These are phyloP conservation scores for Epizoanthus rinbou DNA, from an alignment of 92 coral and sea anemone genomes.

Conservation along the genomic window DNA sequence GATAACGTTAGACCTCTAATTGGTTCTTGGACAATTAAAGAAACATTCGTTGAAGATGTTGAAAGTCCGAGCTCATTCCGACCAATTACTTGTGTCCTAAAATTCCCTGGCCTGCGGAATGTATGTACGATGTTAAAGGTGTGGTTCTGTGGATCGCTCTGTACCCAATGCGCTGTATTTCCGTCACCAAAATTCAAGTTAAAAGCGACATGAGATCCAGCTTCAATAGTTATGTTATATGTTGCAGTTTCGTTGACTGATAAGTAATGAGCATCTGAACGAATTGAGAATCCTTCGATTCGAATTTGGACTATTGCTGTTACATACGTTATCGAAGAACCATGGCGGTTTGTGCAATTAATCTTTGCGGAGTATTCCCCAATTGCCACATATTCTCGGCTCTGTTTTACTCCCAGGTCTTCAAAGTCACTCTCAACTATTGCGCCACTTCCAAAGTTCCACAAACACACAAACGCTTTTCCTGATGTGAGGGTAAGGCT, in stretches of 20 bases:
- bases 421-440: constrained; percentile 52
- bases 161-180: not conserved
- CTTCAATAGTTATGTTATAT: constrained; percentile 26
- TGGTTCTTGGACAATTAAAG: constrained; percentile 51
- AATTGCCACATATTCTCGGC: constrained; percentile 34
- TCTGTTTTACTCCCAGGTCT: constrained; percentile 23
- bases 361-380: constrained; percentile 43
- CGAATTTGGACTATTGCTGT: constrained; percentile 40
- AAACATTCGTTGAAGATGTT: not conserved
- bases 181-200: constrained; percentile 42
- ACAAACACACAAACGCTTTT: constrained; percentile 53
- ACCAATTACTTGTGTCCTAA: constrained; percentile 29
- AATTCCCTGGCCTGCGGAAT: constrained; percentile 40
- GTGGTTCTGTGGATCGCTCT: not conserved
- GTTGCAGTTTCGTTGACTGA: constrained; percentile 29
- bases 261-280: not conserved
- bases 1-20: constrained; percentile 34
- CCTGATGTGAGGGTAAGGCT: constrained; percentile 41
- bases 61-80: constrained; percentile 42
- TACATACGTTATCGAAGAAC: not conserved
- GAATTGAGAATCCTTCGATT: too few species aligned
- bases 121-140: constrained; percentile 12
- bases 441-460: constrained; percentile 62
- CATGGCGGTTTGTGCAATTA: constrained; percentile 41
- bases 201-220: constrained; percentile 49